Evolutionary conservation across 2,797 vertebrate genomes (phyloP), one percentile per base, ranked within the genome.

Genomic region (Gymnoscopelus microlampas): DNA sequence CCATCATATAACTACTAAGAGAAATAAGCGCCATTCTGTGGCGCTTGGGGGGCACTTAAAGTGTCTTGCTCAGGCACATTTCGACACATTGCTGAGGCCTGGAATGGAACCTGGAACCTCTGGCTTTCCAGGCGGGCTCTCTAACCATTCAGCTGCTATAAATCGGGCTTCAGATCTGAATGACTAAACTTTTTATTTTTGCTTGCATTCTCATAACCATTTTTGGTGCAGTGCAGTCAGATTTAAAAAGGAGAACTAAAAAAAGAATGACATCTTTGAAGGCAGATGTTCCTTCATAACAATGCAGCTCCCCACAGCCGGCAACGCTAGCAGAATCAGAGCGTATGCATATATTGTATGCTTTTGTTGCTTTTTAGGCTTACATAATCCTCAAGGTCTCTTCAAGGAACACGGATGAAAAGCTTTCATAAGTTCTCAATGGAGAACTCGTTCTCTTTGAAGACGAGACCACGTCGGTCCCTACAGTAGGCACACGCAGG

Each of bases 331-430:
- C 39, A 83, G 78, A 87, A 80, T 60, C 78, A 78, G 57, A 81
- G 85, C 88, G 85, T 83, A 73, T 44, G 35, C 78, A 61, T 54
- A 54, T 49, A 76, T 75, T 78, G 77, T 81, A 68, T 71, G 78
- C 63, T 81, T 90, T 85, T 88, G 84, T 85, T 76, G 84, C 76
- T 73, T 14, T 14, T 82, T 44, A 44, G 39, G 85, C 87, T 90
- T 88, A 84, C 82, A 86, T 87, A 90, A 89, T 85, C 85, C 73
- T 70, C 24, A 26, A 76, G 63, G 82, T 77, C 82, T 77, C 63
- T 89, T 88, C 83, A 75, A 79, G 83, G 5, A 77, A 69, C 13
- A 2, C 10, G 76, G 74, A 85, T 84, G 83, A 90, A 88, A 85
- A 78, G 82, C 87, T 87, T 86, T 85, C 86, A 87, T 85, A 80